Base-by-base conservation (phyloP, 2,113 vertebrate species). In the Spea multiplicata region DNA sequence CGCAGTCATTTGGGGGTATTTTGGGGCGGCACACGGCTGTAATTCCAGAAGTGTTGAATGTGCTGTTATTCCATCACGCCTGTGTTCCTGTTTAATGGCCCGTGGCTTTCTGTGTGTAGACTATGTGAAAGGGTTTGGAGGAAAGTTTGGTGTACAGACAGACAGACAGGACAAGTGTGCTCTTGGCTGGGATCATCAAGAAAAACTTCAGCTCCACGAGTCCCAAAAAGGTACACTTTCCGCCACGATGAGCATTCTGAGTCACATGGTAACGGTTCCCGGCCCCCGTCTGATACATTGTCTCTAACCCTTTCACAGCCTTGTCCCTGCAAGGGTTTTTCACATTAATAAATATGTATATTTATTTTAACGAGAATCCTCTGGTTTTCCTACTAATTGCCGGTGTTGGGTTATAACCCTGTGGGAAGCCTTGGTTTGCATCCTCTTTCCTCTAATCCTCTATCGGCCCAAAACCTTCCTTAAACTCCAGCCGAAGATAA, bases 131-230 rank as follows among this genome's bases (percentile, higher is more conserved):
- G 97, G 97, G 4, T 99, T 99, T 12, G 97, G 97, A 76, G 97
- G 97, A 6, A 99, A 97, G 84, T 99, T 98, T n/a, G 97, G 97
- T 0, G 94, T 99, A 77, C 97, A 99, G 91, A 94, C 93, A 8
- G 97, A 99, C 90, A 89, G 97, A 75, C 96, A 98, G 86, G 97
- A 99, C 85, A 98, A 96, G 16, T 98, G 95, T 0, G 97, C 97
- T 0, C 88, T 99, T 59, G 97, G 97, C 76, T 99, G 97, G 97
- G 97, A 98, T 74, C 97, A 99, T 86, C 97, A 99, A 91, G 97
- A 99, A 89, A 97, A 96, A 7, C 86, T 93, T 4, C 95, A 98
- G 87, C 93, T 97, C 12, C 97, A 99, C 0, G 97, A 98, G 73
- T 99, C 97, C 59, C 97, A 99, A 84, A 99, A 95, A 96, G 97